Evolutionary conservation across 2,113 vertebrate genomes (phyloP).

Genomic region (Turnix velox): DNA sequence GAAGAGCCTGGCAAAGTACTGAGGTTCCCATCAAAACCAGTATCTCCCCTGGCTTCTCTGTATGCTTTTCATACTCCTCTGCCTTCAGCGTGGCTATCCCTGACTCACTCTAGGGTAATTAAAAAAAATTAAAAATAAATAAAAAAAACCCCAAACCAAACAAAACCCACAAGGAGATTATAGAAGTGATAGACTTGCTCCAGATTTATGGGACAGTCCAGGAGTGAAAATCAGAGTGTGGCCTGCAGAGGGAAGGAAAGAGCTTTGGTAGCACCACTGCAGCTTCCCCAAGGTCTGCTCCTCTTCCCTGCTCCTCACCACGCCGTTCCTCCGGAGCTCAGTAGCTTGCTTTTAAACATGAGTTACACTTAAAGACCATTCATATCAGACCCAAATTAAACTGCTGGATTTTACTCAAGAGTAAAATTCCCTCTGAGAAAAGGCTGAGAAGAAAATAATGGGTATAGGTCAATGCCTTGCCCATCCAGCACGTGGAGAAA

Average conservation of each 20-base stretch:
- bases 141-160: neutral
- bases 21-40: neutral
- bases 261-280: neutral
- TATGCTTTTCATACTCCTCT: rapidly evolving
- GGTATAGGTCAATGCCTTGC: neutral
- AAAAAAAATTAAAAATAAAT: neutral
- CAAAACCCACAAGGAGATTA: neutral
- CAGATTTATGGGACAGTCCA: neutral
- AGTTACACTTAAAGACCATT: conserved; percentile 13
- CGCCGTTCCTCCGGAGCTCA: neutral
- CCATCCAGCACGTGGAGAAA: neutral
- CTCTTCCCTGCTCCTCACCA: neutral
- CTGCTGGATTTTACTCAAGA: conserved; percentile 18
- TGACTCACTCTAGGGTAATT: neutral
- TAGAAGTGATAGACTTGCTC: neutral
- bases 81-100: neutral
- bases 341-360: neutral
- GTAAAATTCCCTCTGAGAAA: neutral
- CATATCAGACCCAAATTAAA: conserved; percentile 33
- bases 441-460: neutral
- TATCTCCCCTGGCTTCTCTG: neutral
- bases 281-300: neutral
- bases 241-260: conserved; percentile 68
- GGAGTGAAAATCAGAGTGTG: conserved; percentile 23
- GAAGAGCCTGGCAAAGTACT: neutral